Percentiles rank a stretch among this genome's conserved stretches.
Evolutionary conservation across 2,888 invertebrate species (phyloP).

Genomic region (Onchidella celtica): DNA sequence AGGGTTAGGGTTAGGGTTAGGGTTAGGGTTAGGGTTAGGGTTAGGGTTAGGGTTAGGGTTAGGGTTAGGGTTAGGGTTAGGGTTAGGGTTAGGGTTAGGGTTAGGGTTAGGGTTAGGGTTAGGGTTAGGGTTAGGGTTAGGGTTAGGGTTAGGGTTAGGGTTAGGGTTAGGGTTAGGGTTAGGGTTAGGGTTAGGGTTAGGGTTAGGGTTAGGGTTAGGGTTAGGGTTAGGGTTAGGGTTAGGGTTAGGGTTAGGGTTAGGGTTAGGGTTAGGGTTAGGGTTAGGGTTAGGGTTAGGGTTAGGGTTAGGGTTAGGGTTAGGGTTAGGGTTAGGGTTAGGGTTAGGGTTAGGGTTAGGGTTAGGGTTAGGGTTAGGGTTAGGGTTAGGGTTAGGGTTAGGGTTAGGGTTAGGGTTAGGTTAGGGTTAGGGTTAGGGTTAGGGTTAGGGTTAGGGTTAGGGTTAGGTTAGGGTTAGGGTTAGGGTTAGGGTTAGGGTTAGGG

Average conservation of each 20-base stretch:
- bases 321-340: slow-evolving; percentile 52
- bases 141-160: slow-evolving; percentile 56
- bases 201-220: slow-evolving; percentile 61
- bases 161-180: slow-evolving; percentile 61
- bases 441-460: too few relatives aligned
- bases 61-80: slow-evolving; percentile 13
- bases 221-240: slow-evolving; percentile 42
- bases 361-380: slow-evolving; percentile 15
- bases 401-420: too few relatives aligned
- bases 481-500: slow-evolving; percentile 59
- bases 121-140: slow-evolving; percentile 50
- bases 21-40: slow-evolving; percentile 59
- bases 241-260: slow-evolving; percentile 15
- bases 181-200: slow-evolving; percentile 59
- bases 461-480: too few relatives aligned
- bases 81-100: slow-evolving; percentile 32
- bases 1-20: slow-evolving; percentile 59
- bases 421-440: slow-evolving; percentile 18
- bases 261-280: slow-evolving; percentile 40
- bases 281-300: slow-evolving; percentile 38
- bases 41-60: slow-evolving; percentile 35
- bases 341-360: slow-evolving; percentile 54
- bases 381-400: slow-evolving; percentile 21
- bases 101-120: slow-evolving; percentile 40
- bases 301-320: slow-evolving; percentile 31